Evolutionary conservation across 2,797 vertebrate species (phyloP), one percentile per base, ranked within the genome.

Genomic region (Trematomus bernacchii): DNA sequence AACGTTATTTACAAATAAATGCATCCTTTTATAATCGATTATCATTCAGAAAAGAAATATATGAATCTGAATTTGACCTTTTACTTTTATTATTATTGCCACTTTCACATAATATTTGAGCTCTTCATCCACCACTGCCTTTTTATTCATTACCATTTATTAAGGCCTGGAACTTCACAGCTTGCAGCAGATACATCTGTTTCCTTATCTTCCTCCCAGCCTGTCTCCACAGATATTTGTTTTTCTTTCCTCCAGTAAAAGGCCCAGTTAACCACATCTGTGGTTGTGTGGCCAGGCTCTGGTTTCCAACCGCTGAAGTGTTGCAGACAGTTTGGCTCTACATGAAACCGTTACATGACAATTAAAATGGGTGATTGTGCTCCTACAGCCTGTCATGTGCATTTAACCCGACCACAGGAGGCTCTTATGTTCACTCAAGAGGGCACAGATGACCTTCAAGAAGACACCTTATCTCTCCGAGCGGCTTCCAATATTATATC

Each of bases 401-500:
- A 93, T 94, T 93, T 92, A 94, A 91, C 89, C 89, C 89, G 23
- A 94, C 93, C 93, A 91, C 94, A 93, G 89, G 91, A 87, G 84
- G 90, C 91, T 94, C 92, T 92, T 89, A 88, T 90, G 92, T 93
- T 93, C 89, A 88, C 91, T 88, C 87, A 64, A 72, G 86, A 89
- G 89, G 81, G 79, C 75, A 57, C 68, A 13, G 86, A 79, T 92
- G 92, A 94, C 93, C 93, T 94, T 95, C 93, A 92, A 51, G 47
- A 82, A 66, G 93, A 91, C 91, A 92, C 91, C 86, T 89, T 87
- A 92, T 91, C 91, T 89, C 87, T 79, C 85, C 89, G 86, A 77
- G 84, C 21, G 63, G 65, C 72, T 91, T 92, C 89, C 89, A 87
- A 93, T 93, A 92, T 92, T 89, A 84, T 90, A 87, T 86, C 71